Conservation (phyloP, 2,797 vertebrate genomes). For the Triplophysa bombifrons region DNA sequence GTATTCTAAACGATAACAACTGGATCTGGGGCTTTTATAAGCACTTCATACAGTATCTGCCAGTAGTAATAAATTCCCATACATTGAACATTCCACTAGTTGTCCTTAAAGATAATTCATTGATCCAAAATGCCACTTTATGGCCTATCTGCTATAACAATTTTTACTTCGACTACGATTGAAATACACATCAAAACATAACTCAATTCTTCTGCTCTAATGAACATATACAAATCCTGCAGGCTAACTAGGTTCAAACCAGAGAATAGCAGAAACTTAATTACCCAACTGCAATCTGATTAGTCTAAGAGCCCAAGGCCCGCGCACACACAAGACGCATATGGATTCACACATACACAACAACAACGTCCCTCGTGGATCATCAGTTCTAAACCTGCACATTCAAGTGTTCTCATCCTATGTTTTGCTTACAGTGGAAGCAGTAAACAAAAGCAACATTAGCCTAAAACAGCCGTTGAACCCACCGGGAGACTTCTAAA, state of each 20-base stretch:
- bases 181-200: not conserved
- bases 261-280: conserved; percentile 10
- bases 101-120: too few relatives aligned
- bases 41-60: not conserved
- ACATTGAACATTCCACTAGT: too few relatives aligned
- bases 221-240: not conserved
- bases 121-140: too few relatives aligned
- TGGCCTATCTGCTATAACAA: too few relatives aligned
- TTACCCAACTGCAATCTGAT: conserved; percentile 21
- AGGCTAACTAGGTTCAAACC: conserved; percentile 20
- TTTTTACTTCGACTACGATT: too few relatives aligned
- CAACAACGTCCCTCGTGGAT: not conserved
- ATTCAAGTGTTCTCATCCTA: not conserved
- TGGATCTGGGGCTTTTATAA: not conserved
- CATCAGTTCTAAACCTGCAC: not conserved
- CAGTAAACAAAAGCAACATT: conserved; percentile 22
- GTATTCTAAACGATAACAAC: not conserved
- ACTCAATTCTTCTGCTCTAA: not conserved
- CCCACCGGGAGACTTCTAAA: conserved; percentile 29
- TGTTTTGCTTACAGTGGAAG: not conserved
- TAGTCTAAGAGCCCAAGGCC: conserved; percentile 10
- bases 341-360: not conserved
- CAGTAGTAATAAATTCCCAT: not conserved
- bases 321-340: not conserved
- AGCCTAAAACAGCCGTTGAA: conserved; percentile 26